phyloP scores from a whole-genome alignment of 2,113 vertebrate species.

The Chlorodrepanis virens region DNA sequence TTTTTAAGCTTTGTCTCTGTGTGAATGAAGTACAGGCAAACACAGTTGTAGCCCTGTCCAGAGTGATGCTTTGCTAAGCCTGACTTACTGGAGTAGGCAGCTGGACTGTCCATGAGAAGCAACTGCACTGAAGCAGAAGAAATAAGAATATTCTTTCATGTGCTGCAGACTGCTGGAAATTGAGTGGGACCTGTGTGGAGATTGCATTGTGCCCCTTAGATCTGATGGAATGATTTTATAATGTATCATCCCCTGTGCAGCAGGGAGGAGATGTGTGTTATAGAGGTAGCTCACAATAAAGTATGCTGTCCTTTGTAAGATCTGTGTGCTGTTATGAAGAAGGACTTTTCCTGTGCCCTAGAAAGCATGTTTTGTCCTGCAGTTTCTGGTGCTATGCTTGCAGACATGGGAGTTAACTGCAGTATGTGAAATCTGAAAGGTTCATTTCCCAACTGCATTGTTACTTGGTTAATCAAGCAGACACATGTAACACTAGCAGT shows the following conservation, averaged over 20 bases:
- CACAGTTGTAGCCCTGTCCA: neutral
- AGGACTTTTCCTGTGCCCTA: neutral
- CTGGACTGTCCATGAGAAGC: neutral
- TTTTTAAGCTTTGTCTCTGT: neutral
- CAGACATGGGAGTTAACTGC: neutral
- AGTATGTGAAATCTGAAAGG: neutral
- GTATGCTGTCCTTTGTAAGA: neutral
- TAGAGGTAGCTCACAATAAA: neutral
- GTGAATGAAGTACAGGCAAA: neutral
- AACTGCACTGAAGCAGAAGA: neutral
- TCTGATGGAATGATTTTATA: neutral
- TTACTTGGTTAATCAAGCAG: neutral
- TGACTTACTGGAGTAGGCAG: neutral
- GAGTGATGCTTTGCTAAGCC: neutral
- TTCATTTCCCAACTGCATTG: neutral
- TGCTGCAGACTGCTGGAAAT: slow-evolving; percentile 4
- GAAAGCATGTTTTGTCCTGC: neutral
- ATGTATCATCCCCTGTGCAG: neutral
- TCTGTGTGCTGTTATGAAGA: neutral
- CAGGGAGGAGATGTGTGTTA: neutral
- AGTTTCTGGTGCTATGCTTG: neutral
- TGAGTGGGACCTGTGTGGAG: neutral
- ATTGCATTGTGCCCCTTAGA: neutral
- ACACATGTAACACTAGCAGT: neutral
- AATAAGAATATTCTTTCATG: neutral